phyloP scores from a whole-genome alignment of 2,797 vertebrate genomes.

The Fistularia commersonii region DNA sequence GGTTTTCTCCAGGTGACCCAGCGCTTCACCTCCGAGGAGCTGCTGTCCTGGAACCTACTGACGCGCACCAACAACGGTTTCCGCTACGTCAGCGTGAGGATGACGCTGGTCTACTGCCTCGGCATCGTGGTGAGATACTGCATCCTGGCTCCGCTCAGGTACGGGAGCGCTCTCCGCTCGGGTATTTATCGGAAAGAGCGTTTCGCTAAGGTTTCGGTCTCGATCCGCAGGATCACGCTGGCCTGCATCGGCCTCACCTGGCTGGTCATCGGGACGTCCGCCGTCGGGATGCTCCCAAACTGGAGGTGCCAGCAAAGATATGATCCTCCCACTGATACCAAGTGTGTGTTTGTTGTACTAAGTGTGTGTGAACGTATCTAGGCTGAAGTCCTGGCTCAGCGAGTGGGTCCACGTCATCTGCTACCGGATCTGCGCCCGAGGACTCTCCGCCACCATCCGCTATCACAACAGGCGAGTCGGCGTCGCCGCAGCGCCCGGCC shows the following conservation, averaged over 20 bases:
- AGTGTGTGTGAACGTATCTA: constrained; percentile 43
- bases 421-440: constrained; percentile 90
- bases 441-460: constrained; percentile 88
- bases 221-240: constrained; percentile 78
- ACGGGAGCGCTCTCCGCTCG: not conserved
- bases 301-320: constrained; percentile 74
- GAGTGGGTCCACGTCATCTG: constrained; percentile 92
- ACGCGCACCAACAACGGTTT: constrained; percentile 93
- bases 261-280: constrained; percentile 86
- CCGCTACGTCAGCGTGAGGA: constrained; percentile 85
- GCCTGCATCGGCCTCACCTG: constrained; percentile 86
- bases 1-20: constrained; percentile 80
- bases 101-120: constrained; percentile 86
- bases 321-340: not conserved
- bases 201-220: not conserved
- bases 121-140: constrained; percentile 90
- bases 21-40: constrained; percentile 91
- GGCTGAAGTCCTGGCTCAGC: constrained; percentile 86
- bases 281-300: constrained; percentile 88
- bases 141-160: constrained; percentile 91
- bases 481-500: too few relatives aligned
- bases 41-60: constrained; percentile 95
- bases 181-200: not conserved
- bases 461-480: constrained; percentile 89
- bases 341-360: not conserved